These are phyloP conservation scores for Hydroisotoma schaefferi DNA, from an alignment of 2,888 invertebrate genomes.

Conservation along the genomic window DNA sequence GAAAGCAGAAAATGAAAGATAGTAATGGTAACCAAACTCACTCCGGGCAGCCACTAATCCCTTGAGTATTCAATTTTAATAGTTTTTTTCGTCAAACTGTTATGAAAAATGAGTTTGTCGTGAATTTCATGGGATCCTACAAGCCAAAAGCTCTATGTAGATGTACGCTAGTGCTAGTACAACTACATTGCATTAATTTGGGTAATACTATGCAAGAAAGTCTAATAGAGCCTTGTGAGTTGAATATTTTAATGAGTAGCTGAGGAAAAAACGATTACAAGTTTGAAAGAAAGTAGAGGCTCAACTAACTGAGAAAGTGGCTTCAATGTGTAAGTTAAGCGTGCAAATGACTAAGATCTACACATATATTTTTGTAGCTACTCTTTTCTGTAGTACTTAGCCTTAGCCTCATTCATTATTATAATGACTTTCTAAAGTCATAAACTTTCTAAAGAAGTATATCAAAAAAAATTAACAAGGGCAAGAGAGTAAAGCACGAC, in stretches of 20 bases:
- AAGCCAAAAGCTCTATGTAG: too few relatives aligned
- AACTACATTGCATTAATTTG: not conserved
- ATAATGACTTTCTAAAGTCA: not conserved
- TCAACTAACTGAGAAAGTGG: too few relatives aligned
- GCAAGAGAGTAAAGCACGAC: not conserved
- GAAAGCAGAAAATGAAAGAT: too few relatives aligned
- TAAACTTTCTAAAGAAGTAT: not conserved
- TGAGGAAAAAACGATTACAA: slow-evolving; percentile 1
- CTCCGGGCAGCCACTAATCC: not conserved
- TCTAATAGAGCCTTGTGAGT: too few relatives aligned
- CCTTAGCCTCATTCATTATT: too few relatives aligned
- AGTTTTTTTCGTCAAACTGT: slow-evolving; percentile 5
- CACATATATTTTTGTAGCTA: too few relatives aligned
- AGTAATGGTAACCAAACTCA: not conserved
- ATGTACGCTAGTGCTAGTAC: not conserved
- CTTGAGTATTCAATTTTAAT: slow-evolving; percentile 13
- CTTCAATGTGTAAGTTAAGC: too few relatives aligned
- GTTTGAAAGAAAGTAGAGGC: not conserved
- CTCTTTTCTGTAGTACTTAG: too few relatives aligned
- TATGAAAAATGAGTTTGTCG: slow-evolving; percentile 12
- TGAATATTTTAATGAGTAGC: slow-evolving; percentile 7
- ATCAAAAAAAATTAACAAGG: not conserved
- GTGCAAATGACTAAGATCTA: too few relatives aligned
- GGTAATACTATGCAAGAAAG: not conserved
- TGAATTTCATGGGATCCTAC: not conserved